Conservation (phyloP, 2,888 invertebrate genomes). For the Oxytorus armatus region DNA sequence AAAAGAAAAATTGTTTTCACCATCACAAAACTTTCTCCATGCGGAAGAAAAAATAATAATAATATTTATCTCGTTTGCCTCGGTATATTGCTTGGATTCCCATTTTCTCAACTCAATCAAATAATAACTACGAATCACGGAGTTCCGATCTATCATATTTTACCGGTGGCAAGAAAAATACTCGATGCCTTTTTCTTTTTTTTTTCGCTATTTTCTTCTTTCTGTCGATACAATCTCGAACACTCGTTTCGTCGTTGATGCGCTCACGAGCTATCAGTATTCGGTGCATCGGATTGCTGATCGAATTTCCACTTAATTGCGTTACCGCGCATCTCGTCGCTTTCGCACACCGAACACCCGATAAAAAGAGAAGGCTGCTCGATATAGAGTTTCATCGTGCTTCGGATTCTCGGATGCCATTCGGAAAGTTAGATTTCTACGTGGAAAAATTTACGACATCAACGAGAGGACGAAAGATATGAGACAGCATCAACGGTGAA, state of each 20-base stretch:
- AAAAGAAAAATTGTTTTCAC: no score
- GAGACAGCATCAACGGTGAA: slow-evolving; percentile 19
- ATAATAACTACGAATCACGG: slow-evolving; percentile 22
- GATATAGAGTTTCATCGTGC: slow-evolving; percentile 58
- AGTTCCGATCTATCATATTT: slow-evolving; percentile 16
- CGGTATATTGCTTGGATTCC: not conserved
- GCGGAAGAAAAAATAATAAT: not conserved
- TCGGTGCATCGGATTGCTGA: slow-evolving; percentile 62
- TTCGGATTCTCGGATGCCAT: slow-evolving; percentile 48
- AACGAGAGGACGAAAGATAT: slow-evolving; percentile 39
- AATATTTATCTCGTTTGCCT: not conserved
- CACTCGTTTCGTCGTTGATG: slow-evolving; percentile 46
- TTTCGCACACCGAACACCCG: slow-evolving; percentile 26
- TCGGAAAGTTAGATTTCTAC: slow-evolving; percentile 59
- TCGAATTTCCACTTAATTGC: slow-evolving; percentile 64
- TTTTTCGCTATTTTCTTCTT: no score
- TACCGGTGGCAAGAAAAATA: slow-evolving; percentile 21
- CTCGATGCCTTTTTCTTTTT: slow-evolving; percentile 25
- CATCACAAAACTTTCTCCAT: no score
- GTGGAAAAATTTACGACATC: slow-evolving; percentile 48
- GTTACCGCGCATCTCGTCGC: slow-evolving; percentile 52
- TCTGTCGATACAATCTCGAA: slow-evolving; percentile 20
- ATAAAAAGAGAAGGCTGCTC: slow-evolving; percentile 4
- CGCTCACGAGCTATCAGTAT: slow-evolving; percentile 40
- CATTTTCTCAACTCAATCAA: slow-evolving; percentile 34